Conservation (phyloP, 2,113 vertebrate species). For the Heterotis niloticus region DNA sequence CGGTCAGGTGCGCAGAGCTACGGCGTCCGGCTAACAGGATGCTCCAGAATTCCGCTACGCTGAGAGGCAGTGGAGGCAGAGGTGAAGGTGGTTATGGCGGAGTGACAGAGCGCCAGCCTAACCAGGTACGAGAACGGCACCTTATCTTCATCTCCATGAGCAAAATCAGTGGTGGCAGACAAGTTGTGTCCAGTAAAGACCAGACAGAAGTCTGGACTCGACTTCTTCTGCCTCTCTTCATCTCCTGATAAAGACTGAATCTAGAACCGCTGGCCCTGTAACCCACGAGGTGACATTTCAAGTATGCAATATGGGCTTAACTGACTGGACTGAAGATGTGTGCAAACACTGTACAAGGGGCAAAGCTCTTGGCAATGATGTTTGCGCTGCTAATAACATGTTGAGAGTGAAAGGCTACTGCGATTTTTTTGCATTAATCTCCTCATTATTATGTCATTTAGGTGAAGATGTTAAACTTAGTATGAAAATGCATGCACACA, state of each 20-base stretch:
- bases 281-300: neutral
- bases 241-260: neutral
- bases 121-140: neutral
- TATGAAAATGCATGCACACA: neutral
- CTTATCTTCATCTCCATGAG: neutral
- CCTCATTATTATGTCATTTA: neutral
- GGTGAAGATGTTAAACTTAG: neutral
- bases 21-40: neutral
- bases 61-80: no score
- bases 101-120: neutral
- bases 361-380: neutral
- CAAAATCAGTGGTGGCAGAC: neutral
- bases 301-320: constrained; percentile 1
- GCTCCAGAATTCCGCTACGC: neutral
- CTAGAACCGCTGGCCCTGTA: neutral
- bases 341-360: neutral
- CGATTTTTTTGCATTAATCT: neutral
- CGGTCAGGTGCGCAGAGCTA: neutral
- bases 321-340: neutral
- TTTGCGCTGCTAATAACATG: constrained; percentile 8
- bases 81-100: neutral
- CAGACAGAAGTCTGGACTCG: neutral
- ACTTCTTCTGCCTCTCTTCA: neutral
- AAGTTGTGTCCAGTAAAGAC: neutral
- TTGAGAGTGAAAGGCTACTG: neutral